A percentile compares a stretch with the other conserved stretches of the same genome.
phyloP scores from a whole-genome alignment of 2,888 invertebrate genomes.

The Scaeva pyrastri region DNA sequence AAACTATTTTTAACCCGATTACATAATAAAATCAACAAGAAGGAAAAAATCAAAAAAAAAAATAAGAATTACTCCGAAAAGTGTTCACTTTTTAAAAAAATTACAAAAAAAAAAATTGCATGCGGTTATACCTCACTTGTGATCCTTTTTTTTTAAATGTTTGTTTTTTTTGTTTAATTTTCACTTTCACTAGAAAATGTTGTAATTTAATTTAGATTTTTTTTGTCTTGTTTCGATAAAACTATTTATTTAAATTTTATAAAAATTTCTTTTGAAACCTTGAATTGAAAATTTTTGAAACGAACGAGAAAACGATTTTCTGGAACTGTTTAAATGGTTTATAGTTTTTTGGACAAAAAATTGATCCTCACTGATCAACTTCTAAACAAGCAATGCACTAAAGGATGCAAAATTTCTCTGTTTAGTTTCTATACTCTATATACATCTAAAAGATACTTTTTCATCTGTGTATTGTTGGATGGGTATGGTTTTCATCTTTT shows the following conservation, averaged over 20 bases:
- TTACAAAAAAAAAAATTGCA: not conserved
- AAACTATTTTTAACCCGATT: conserved; percentile 63
- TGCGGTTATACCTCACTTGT: conserved; percentile 49
- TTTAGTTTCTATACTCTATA: conserved; percentile 78
- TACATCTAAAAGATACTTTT: conserved; percentile 51
- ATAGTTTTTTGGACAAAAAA: conserved; percentile 62
- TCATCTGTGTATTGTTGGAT: conserved; percentile 49
- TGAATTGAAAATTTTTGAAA: conserved; percentile 31
- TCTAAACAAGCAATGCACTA: conserved; percentile 84
- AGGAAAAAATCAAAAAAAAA: not conserved
- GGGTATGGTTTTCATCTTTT: conserved; percentile 46
- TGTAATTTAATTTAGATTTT: conserved; percentile 27
- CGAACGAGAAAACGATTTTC: not conserved
- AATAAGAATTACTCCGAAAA: not conserved
- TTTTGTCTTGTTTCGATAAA: not conserved
- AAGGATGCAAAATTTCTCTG: conserved; percentile 84
- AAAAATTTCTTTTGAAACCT: conserved; percentile 43
- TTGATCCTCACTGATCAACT: conserved; percentile 83
- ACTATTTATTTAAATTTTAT: conserved; percentile 28
- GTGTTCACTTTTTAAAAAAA: conserved; percentile 6
- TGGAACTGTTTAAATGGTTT: conserved; percentile 15
- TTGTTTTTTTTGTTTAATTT: not conserved
- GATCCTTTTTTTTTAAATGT: conserved; percentile 29
- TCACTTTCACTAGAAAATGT: conserved; percentile 4
- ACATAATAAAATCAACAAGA: conserved; percentile 45